Evolutionary conservation across 2,113 vertebrate genomes (phyloP), one percentile per base, ranked within the genome.

Genomic region (Cervus canadensis): DNA sequence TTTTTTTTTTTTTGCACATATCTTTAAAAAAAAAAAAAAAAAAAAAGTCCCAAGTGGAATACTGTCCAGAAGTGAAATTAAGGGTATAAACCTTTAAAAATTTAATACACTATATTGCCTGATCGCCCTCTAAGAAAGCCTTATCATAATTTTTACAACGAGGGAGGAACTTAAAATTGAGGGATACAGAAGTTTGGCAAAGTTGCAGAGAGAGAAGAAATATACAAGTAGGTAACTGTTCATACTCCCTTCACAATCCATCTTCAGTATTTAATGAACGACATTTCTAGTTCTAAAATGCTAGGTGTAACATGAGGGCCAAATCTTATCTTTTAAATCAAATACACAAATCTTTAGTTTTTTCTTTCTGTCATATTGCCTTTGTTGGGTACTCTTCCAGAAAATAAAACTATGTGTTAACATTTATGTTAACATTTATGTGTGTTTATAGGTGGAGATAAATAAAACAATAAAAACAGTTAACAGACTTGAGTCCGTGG

Each of bases 321-420:
- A 94, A 97, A 87, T 87, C 3, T 52, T 81, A 91, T 30, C 94
- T 89, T 95, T 76, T 59, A 64, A 94, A 89, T 48, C 67, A 94
- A 60, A 95, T 50, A 88, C 8, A 71, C 13, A 21, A 95, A 97
- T 36, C 87, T 92, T 95, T 6, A 36, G 17, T 57, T 93, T 93
- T 78, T 86, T 54, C 74, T 67, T 76, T 50, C 59, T 92, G 25
- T 89, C 11, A 90, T 19, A 85, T 1, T 92, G 59, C 40, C 43
- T 94, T 78, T 59, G 40, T n/a, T 89, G 25, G 91, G 45, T 13
- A 82, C 6, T 52, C 45, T 62, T 28, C 21, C n/a, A 85, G 33
- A 74, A 94, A 96, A 92, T 40, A 92, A 60, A 93, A 67, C 9
- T 57, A 30, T 89, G 56, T 6, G 3, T 56, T 45, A 71, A 36